Evolutionary conservation across 23 tunicate species (phyloP).

Genomic region (Botrylloides violaceus): DNA sequence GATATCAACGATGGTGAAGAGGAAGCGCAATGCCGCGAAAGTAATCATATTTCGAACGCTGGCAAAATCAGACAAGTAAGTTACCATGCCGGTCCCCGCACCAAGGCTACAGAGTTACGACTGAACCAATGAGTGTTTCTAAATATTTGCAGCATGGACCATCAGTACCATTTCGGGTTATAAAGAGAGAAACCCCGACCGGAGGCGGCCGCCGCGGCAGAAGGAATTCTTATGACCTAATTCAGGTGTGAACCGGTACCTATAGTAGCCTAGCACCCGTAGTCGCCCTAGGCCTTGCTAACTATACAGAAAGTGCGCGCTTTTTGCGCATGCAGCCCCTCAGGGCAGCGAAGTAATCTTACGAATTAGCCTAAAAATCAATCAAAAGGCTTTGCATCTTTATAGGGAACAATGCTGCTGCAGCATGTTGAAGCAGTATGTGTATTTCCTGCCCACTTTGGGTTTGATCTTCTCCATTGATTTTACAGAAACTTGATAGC

Average conservation of each 20-base stretch:
- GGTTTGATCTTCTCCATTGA: too few species aligned
- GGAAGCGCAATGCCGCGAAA: neutral
- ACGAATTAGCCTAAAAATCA: too few species aligned
- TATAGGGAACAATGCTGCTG: too few species aligned
- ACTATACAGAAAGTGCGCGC: too few species aligned
- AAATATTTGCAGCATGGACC: slow-evolving; percentile 19
- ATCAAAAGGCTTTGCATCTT: too few species aligned
- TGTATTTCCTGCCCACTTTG: too few species aligned
- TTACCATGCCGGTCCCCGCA: too few species aligned
- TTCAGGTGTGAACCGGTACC: slow-evolving; percentile 23
- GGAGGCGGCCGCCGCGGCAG: slow-evolving; percentile 30
- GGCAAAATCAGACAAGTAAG: neutral
- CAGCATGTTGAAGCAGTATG: too few species aligned
- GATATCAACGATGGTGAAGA: slow-evolving; percentile 3
- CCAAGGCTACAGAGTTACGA: neutral
- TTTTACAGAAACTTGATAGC: too few species aligned
- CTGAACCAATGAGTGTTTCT: slow-evolving; percentile 4
- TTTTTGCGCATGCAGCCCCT: too few species aligned
- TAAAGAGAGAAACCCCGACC: slow-evolving; percentile 26
- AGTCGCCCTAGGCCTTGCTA: too few species aligned
- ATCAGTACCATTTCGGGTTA: slow-evolving; percentile 52
- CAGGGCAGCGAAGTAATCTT: too few species aligned
- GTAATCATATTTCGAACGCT: neutral
- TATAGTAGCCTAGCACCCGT: neutral
- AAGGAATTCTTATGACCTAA: slow-evolving; percentile 56